These are phyloP conservation scores for Drosophila borealis DNA, from an alignment of 2,888 invertebrate species.

Conservation along the genomic window DNA sequence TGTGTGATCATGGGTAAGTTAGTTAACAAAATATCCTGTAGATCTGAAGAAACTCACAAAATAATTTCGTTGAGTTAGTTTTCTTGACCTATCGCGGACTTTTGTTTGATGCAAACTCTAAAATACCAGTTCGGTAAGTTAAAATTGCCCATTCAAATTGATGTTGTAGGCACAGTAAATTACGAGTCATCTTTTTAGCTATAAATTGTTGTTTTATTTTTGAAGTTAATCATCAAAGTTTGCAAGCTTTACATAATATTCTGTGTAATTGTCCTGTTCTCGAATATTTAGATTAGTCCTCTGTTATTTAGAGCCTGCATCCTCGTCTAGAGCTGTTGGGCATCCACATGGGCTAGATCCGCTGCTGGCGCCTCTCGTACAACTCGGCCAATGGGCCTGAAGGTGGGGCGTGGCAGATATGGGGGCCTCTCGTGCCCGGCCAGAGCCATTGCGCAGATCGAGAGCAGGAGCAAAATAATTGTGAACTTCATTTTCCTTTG, in stretches of 20 bases:
- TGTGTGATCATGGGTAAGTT: slow-evolving; percentile 79
- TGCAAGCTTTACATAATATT: not conserved
- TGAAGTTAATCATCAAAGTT: not conserved
- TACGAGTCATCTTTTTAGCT: not conserved
- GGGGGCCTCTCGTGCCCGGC: slow-evolving; percentile 21
- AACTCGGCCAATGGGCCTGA: slow-evolving; percentile 21
- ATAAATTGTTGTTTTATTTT: not conserved
- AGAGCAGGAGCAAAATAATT: slow-evolving; percentile 29
- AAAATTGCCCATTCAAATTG: not conserved
- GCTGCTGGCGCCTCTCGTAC: slow-evolving; percentile 27
- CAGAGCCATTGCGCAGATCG: slow-evolving; percentile 28
- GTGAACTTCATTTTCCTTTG: slow-evolving; percentile 27
- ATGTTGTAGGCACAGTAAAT: not conserved
- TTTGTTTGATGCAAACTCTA: slow-evolving; percentile 83
- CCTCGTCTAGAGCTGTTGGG: not conserved
- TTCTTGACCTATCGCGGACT: slow-evolving; percentile 83
- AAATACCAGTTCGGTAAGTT: slow-evolving; percentile 82
- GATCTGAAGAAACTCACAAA: not conserved
- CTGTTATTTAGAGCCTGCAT: not conserved
- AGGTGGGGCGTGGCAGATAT: slow-evolving; percentile 29
- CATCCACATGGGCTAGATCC: not conserved
- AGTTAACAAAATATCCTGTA: slow-evolving; percentile 9
- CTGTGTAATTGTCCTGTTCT: not conserved
- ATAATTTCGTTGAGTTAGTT: slow-evolving; percentile 51
- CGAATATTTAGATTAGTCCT: not conserved